Conservation (phyloP, 2,113 vertebrate genomes). For the Amphilophus citrinellus region DNA sequence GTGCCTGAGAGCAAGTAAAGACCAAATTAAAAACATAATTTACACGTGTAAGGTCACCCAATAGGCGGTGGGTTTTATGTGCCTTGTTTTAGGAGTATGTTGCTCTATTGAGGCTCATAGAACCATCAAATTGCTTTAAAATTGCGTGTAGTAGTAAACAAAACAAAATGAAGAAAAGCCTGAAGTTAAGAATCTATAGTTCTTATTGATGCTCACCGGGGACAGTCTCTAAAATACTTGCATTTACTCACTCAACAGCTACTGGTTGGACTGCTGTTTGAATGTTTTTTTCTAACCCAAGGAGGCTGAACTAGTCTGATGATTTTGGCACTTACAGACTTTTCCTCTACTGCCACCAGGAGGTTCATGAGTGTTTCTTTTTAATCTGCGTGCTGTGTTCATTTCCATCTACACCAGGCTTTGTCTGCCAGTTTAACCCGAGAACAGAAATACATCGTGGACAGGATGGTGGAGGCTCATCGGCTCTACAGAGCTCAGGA, state of each 20-base stretch:
- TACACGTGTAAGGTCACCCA: background rate
- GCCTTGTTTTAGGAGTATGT: background rate
- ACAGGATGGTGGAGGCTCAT: slow-evolving; percentile 89
- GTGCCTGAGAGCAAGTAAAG: background rate
- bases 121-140: background rate
- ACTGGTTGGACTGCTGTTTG: background rate
- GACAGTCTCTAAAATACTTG: background rate
- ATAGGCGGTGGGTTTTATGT: background rate
- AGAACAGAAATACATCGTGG: slow-evolving; percentile 88
- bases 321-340: background rate
- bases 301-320: background rate
- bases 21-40: slow-evolving; percentile 9
- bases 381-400: background rate
- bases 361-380: background rate
- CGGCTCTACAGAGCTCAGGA: slow-evolving; percentile 85
- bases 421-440: slow-evolving; percentile 71
- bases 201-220: background rate
- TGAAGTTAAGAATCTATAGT: background rate
- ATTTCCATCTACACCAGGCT: slow-evolving; percentile 72
- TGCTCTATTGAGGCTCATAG: background rate
- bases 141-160: background rate
- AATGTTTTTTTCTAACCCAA: background rate
- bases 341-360: background rate
- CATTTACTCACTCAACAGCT: background rate
- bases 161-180: background rate